Percentiles rank a stretch among this genome's conserved stretches.
These are phyloP conservation scores for Drosophila seclusa DNA, from an alignment of 2,888 invertebrate species.

Conservation along the genomic window DNA sequence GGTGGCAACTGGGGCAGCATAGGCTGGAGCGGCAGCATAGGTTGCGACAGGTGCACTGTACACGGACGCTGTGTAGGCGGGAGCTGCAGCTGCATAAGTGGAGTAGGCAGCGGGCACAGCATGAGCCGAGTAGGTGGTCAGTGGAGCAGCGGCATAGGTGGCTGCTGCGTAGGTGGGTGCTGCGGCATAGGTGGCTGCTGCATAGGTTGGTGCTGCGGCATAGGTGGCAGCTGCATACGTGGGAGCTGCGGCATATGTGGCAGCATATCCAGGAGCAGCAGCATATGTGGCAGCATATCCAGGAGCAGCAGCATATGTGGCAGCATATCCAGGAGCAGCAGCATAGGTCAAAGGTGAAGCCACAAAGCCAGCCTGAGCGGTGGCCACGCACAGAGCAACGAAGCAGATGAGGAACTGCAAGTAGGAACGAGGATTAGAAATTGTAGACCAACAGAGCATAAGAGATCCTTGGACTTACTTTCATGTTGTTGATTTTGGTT, in stretches of 20 bases:
- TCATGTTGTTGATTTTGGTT: conserved; percentile 62
- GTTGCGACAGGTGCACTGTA: conserved; percentile 59
- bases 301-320: conserved; percentile 49
- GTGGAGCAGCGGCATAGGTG: conserved; percentile 46
- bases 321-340: conserved; percentile 57
- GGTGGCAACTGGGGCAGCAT: conserved; percentile 61
- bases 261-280: no score
- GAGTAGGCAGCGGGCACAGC: conserved; percentile 55
- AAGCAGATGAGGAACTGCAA: conserved; percentile 80
- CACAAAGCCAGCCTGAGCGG: conserved; percentile 75
- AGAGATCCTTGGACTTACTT: conserved; percentile 49
- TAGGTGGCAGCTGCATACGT: conserved; percentile 24
- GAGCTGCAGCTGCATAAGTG: conserved; percentile 55
- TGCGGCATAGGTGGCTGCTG: conserved; percentile 60
- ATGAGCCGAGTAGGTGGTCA: conserved; percentile 55
- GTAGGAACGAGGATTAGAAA: conserved; percentile 18
- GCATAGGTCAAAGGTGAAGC: conserved; percentile 59
- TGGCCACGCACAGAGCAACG: conserved; percentile 78
- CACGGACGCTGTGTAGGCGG: conserved; percentile 51
- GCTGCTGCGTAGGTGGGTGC: conserved; percentile 56
- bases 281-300: neutral
- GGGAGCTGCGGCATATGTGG: conserved; percentile 46
- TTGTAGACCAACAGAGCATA: neutral
- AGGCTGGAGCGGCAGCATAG: conserved; percentile 56
- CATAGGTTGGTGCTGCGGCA: conserved; percentile 35